Evolutionary conservation across 1,140 invertebrate genomes (phyloP).

Genomic region (Scaptomyza montana): DNA sequence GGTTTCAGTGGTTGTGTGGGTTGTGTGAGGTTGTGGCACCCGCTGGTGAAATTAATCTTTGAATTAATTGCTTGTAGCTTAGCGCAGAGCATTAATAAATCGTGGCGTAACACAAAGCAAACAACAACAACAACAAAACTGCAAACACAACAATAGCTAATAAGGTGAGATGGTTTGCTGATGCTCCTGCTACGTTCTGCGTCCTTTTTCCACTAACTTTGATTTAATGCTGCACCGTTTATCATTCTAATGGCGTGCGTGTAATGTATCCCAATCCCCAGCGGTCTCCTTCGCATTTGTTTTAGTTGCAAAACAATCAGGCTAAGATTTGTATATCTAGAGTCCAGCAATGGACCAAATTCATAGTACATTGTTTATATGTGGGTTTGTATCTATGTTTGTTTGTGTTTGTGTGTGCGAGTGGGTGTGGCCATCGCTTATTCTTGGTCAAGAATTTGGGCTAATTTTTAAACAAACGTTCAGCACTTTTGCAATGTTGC

Average conservation of each 20-base stretch:
- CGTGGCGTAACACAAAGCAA: constrained; percentile 36
- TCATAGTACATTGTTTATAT: neutral
- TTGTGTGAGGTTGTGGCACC: constrained; percentile 46
- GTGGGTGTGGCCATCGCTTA: constrained; percentile 41
- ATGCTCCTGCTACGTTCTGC: constrained; percentile 4
- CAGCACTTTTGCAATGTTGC: constrained; percentile 44
- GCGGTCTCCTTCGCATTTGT: constrained; percentile 63
- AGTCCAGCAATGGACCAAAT: constrained; percentile 13
- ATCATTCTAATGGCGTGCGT: constrained; percentile 78
- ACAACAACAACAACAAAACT: constrained; percentile 13
- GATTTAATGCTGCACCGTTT: constrained; percentile 79
- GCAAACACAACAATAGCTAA: constrained; percentile 41
- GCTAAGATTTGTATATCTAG: constrained; percentile 60
- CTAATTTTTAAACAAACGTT: constrained; percentile 68
- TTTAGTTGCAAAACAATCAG: constrained; percentile 74
- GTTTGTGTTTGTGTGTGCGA: constrained; percentile 24
- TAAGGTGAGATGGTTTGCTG: constrained; percentile 54
- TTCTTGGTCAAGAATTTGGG: constrained; percentile 32
- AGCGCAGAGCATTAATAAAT: constrained; percentile 81
- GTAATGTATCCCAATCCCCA: constrained; percentile 65
- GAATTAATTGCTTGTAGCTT: constrained; percentile 81
- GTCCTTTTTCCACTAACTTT: constrained; percentile 71
- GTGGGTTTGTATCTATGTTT: constrained; percentile 2
- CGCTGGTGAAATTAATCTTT: constrained; percentile 80
- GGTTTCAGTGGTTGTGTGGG: constrained; percentile 8